A percentile compares a stretch with the other conserved stretches of the same genome.
phyloP scores from a whole-genome alignment of 2,888 invertebrate species.

The Marasmarcha lunaedactyla region DNA sequence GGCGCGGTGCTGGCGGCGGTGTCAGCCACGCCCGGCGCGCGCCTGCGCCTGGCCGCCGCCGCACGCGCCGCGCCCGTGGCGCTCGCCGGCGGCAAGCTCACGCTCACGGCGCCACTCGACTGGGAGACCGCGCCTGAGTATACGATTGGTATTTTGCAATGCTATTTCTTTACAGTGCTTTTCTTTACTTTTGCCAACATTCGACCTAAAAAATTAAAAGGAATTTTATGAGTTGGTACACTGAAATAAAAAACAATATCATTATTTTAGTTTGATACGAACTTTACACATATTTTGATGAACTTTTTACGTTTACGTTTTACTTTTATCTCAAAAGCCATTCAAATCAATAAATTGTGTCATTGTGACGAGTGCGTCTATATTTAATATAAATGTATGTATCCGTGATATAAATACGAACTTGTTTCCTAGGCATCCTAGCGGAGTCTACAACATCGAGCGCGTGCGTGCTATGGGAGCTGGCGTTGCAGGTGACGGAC shows the following conservation, averaged over 20 bases:
- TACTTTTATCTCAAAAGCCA: too few relatives aligned
- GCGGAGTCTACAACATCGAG: constrained; percentile 39
- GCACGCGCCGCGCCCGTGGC: constrained; percentile 74
- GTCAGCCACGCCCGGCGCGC: constrained; percentile 14
- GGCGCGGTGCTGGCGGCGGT: constrained; percentile 9
- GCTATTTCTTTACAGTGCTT: constrained; percentile 28
- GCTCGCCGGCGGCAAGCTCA: constrained; percentile 80
- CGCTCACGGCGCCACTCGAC: constrained; percentile 79
- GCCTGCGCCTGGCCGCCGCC: constrained; percentile 13
- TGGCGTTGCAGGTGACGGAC: constrained; percentile 89
- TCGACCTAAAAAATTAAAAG: too few relatives aligned
- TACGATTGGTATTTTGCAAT: constrained; percentile 77
- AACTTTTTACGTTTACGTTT: too few relatives aligned
- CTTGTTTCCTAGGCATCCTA: constrained; percentile 35
- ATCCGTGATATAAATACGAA: too few relatives aligned
- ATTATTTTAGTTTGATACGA: too few relatives aligned
- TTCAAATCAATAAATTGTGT: too few relatives aligned
- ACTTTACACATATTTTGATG: too few relatives aligned
- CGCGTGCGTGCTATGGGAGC: constrained; percentile 75
- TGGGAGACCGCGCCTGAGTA: constrained; percentile 79
- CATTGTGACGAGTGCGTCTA: too few relatives aligned
- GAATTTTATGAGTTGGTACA: too few relatives aligned
- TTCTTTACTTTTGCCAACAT: not conserved
- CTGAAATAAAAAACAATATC: too few relatives aligned
- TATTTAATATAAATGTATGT: too few relatives aligned